phyloP scores from a whole-genome alignment of 2,888 invertebrate species.

The Bombylius discolor region DNA sequence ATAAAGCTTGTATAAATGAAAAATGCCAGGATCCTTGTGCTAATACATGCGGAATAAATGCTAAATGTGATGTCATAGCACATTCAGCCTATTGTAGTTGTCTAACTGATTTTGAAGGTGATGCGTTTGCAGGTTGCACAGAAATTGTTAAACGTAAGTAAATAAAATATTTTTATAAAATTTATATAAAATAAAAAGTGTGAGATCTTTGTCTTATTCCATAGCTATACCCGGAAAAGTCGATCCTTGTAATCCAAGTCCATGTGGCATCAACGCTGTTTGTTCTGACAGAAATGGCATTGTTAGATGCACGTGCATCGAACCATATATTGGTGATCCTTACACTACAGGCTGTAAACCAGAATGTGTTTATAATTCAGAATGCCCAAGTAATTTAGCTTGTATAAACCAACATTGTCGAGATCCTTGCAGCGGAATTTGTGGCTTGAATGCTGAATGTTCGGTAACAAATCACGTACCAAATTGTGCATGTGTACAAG shows the following conservation, averaged over 20 bases:
- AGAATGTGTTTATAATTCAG: conserved; percentile 70
- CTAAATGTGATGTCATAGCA: conserved; percentile 63
- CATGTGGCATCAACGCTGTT: conserved; percentile 74
- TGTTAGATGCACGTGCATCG: conserved; percentile 71
- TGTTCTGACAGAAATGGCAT: conserved; percentile 56
- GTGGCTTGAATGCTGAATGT: conserved; percentile 73
- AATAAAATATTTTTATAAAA: background rate
- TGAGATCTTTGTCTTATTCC: conserved; percentile 6
- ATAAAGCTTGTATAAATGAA: conserved; percentile 67
- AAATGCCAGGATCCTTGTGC: conserved; percentile 73
- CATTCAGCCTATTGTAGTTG: conserved; percentile 75
- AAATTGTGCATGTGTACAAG: conserved; percentile 62
- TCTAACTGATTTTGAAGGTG: conserved; percentile 61
- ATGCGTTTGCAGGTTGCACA: conserved; percentile 71
- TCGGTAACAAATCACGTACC: conserved; percentile 70
- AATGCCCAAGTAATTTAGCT: conserved; percentile 62
- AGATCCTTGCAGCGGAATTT: conserved; percentile 73
- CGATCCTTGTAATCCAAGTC: conserved; percentile 64
- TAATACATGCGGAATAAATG: conserved; percentile 64
- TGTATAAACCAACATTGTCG: conserved; percentile 75
- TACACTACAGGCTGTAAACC: conserved; percentile 74
- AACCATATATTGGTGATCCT: conserved; percentile 78
- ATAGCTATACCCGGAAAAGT: conserved; percentile 20
- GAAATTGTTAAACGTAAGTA: conserved; percentile 39
- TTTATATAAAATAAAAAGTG: no score